Percentiles rank a stretch among this genome's conserved stretches.
These are phyloP conservation scores for Percina caprodes DNA, from an alignment of 2,113 vertebrate species.

Conservation along the genomic window DNA sequence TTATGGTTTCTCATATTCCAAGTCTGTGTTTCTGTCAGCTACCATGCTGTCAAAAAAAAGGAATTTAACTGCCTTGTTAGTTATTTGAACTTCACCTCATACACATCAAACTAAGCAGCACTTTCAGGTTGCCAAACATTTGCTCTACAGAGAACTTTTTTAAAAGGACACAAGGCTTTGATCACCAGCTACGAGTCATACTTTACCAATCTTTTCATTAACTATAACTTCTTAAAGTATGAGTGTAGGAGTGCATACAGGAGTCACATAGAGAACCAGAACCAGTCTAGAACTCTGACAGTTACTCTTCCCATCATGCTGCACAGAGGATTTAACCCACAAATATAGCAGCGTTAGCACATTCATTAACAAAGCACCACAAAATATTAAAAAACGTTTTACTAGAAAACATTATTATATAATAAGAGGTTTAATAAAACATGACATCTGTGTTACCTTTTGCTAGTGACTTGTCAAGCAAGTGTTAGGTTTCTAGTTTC, in stretches of 20 bases:
- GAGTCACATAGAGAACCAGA: background rate
- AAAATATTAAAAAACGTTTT: background rate
- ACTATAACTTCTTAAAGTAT: background rate
- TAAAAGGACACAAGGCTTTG: background rate
- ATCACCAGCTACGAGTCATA: background rate
- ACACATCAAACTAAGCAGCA: background rate
- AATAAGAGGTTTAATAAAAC: background rate
- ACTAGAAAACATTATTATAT: background rate
- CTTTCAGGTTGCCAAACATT: background rate
- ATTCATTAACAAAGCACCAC: background rate
- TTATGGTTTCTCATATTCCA: background rate
- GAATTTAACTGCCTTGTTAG: background rate
- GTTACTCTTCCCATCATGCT: background rate
- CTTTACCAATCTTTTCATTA: background rate
- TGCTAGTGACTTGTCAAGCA: slow-evolving; percentile 16
- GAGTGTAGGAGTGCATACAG: background rate
- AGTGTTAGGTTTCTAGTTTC: slow-evolving; percentile 28
- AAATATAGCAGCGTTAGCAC: background rate
- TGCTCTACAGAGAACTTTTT: background rate
- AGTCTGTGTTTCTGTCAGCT: background rate
- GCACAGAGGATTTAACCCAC: background rate
- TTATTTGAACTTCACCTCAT: background rate
- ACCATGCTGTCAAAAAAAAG: background rate
- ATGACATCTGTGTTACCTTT: background rate
- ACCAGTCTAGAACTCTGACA: background rate